Evolutionary conservation across 2,888 invertebrate species (phyloP).

Genomic region (Frankliniella intonsa): DNA sequence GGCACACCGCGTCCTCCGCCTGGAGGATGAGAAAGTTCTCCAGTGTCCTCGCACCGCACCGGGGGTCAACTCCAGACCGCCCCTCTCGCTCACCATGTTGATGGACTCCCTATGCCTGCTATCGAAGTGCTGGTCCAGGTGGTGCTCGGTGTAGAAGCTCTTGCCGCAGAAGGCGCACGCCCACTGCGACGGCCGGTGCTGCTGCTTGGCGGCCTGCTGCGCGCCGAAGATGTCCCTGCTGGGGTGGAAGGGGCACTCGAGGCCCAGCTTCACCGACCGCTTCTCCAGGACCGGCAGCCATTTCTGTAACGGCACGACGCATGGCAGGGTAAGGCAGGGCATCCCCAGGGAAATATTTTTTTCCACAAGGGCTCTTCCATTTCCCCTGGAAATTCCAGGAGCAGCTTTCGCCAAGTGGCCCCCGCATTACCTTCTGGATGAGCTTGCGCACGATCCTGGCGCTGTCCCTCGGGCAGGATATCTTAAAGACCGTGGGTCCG

Average conservation of each 20-base stretch:
- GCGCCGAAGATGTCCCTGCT: slow-evolving; percentile 81
- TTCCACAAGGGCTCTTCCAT: neutral
- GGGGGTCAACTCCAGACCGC: neutral
- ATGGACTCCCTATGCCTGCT: slow-evolving; percentile 78
- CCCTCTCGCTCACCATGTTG: slow-evolving; percentile 60
- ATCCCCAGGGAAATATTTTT: neutral
- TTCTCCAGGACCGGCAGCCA: slow-evolving; percentile 86
- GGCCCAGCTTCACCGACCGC: slow-evolving; percentile 77
- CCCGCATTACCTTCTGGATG: slow-evolving; percentile 61
- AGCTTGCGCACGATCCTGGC: slow-evolving; percentile 82
- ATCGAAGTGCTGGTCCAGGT: slow-evolving; percentile 83
- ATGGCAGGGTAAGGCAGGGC: neutral
- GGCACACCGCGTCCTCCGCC: slow-evolving; percentile 88
- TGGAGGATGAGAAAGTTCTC: no score
- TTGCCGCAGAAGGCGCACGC: slow-evolving; percentile 87
- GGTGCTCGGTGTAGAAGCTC: slow-evolving; percentile 83
- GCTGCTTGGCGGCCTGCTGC: slow-evolving; percentile 77
- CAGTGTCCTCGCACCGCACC: slow-evolving; percentile 35
- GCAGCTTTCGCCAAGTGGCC: neutral
- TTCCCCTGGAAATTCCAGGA: no score
- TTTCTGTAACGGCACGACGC: slow-evolving; percentile 53
- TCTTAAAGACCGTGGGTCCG: slow-evolving; percentile 79
- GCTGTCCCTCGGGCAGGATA: slow-evolving; percentile 82
- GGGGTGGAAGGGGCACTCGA: slow-evolving; percentile 87
- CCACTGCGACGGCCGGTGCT: slow-evolving; percentile 83